These are phyloP conservation scores for Limosa lapponica DNA, from an alignment of 2,797 vertebrate genomes.

Conservation along the genomic window DNA sequence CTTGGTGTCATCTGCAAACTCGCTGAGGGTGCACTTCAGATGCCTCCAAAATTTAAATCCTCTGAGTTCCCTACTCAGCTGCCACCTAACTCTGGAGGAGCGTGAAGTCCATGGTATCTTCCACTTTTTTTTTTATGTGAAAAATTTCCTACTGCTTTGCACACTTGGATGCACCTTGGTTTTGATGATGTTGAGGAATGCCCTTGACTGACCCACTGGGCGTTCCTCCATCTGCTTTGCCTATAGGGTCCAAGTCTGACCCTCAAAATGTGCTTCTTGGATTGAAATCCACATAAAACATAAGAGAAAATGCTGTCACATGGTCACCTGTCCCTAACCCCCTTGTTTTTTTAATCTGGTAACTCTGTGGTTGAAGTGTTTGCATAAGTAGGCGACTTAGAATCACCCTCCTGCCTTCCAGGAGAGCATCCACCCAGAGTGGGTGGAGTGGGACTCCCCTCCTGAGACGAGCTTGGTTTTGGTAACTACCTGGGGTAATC, in stretches of 20 bases:
- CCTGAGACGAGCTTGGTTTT: neutral
- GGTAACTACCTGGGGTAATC: neutral
- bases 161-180: neutral
- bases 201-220: neutral
- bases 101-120: neutral
- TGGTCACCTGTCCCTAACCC: neutral
- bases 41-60: neutral
- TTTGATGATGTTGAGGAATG: neutral
- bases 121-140: neutral
- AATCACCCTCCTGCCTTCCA: neutral
- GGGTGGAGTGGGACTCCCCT: neutral
- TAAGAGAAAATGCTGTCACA: neutral
- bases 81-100: neutral
- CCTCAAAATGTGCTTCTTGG: neutral
- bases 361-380: neutral
- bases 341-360: accelerated
- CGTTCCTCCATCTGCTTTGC: neutral
- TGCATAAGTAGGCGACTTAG: neutral
- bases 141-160: neutral
- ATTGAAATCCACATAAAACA: neutral
- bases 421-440: neutral
- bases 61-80: neutral
- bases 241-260: neutral
- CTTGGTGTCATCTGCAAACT: neutral
- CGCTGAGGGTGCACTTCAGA: neutral